Evolutionary conservation across 2,888 invertebrate genomes (phyloP).

Genomic region (Nasonia oneida): DNA sequence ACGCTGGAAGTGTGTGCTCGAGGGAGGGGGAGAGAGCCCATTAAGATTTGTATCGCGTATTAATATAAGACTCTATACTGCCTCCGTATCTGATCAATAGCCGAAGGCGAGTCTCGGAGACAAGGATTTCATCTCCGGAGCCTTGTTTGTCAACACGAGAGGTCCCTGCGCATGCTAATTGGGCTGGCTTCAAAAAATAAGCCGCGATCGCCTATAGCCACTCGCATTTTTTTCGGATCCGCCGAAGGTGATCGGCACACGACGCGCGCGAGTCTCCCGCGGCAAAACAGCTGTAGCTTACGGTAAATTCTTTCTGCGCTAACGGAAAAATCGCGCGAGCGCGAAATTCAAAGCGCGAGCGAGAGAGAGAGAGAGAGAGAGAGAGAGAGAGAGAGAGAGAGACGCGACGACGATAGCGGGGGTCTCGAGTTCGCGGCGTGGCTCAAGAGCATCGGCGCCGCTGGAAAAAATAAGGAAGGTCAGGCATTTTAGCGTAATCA

Average conservation of each 20-base stretch:
- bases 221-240: too few relatives aligned
- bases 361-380: not conserved
- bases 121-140: not conserved
- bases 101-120: not conserved
- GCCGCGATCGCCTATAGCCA: too few relatives aligned
- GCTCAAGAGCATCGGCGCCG: slow-evolving; percentile 1
- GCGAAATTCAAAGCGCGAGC: not conserved
- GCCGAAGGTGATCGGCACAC: too few relatives aligned
- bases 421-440: not conserved
- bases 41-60: not conserved
- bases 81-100: not conserved
- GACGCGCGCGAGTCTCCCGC: too few relatives aligned
- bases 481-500: slow-evolving; percentile 73
- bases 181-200: not conserved
- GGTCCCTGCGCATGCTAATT: not conserved
- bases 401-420: not conserved
- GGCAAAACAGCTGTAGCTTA: not conserved
- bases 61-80: not conserved
- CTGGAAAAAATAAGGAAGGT: slow-evolving; percentile 69
- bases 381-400: not conserved
- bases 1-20: not conserved
- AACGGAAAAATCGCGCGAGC: slow-evolving; percentile 1
- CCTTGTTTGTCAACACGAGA: not conserved
- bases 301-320: not conserved
- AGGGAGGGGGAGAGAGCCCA: not conserved